Percentiles rank a stretch among this genome's conserved stretches.
phyloP scores from a whole-genome alignment of 2,797 vertebrate genomes.

The Sylvia borin region DNA sequence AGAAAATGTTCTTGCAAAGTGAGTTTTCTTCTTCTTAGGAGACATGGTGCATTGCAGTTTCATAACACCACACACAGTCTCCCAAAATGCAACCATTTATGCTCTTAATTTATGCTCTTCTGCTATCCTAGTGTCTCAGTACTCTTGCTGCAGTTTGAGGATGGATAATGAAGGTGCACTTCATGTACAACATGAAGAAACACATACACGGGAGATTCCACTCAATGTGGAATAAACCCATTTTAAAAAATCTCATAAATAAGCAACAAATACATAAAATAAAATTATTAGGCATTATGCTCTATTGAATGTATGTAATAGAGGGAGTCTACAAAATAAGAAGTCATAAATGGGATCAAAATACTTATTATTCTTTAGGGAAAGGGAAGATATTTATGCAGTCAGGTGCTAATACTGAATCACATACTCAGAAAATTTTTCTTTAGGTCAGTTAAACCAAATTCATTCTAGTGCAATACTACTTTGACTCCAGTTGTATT shows the following conservation, averaged over 20 bases:
- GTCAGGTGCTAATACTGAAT: not conserved
- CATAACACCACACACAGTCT: not conserved
- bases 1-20: rapidly evolving
- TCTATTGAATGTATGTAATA: not conserved
- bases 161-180: not conserved
- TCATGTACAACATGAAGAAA: not conserved
- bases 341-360: not conserved
- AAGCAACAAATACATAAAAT: not conserved
- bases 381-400: not conserved
- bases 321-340: not conserved
- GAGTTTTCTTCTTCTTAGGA: not conserved
- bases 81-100: not conserved
- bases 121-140: not conserved
- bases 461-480: not conserved
- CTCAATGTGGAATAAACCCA: not conserved
- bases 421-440: not conserved
- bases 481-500: not conserved
- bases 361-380: not conserved
- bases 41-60: not conserved
- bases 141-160: not conserved
- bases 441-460: not conserved
- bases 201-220: not conserved
- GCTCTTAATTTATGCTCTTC: not conserved
- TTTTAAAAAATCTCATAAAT: not conserved
- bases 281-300: not conserved